Percentiles rank a stretch among this genome's conserved stretches.
Evolutionary conservation across 1,140 invertebrate genomes (phyloP).

Genomic region (Eumaeus atala): DNA sequence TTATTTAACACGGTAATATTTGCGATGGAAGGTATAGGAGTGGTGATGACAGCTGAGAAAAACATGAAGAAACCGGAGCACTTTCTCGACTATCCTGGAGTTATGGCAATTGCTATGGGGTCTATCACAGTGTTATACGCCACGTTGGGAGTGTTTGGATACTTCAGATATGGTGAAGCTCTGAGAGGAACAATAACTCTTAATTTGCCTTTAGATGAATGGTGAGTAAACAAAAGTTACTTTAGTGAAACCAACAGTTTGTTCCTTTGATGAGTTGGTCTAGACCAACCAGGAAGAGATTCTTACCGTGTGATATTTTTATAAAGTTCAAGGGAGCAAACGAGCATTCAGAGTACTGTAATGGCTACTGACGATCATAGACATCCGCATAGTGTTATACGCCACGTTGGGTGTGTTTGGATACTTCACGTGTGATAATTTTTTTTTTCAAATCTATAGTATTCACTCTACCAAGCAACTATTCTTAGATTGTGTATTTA

Average conservation of each 20-base stretch:
- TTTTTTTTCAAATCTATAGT: too few species aligned
- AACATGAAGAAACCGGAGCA: slow-evolving; percentile 86
- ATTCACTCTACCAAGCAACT: too few species aligned
- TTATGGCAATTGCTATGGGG: slow-evolving; percentile 88
- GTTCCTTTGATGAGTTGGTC: too few species aligned
- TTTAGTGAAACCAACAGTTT: background rate
- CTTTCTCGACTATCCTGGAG: slow-evolving; percentile 87
- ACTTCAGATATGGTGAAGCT: slow-evolving; percentile 83
- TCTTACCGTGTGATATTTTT: too few species aligned
- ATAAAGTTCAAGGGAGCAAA: too few species aligned
- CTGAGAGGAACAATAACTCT: slow-evolving; percentile 82
- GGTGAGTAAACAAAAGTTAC: slow-evolving; percentile 51
- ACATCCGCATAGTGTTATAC: slow-evolving; percentile 81
- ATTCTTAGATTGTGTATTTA: too few species aligned
- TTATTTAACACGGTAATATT: slow-evolving; percentile 69
- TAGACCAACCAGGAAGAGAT: too few species aligned
- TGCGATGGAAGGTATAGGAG: slow-evolving; percentile 88
- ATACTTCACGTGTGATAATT: slow-evolving; percentile 88
- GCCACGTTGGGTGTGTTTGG: slow-evolving; percentile 87
- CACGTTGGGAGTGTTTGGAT: slow-evolving; percentile 88
- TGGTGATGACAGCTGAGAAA: slow-evolving; percentile 92
- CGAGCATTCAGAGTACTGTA: too few species aligned
- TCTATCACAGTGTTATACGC: slow-evolving; percentile 83
- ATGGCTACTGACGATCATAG: too few species aligned
- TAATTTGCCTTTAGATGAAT: slow-evolving; percentile 78